phyloP scores from a whole-genome alignment of 30 jellyfish, hydroid and myxozoan species.

The Turritopsis rubra region DNA sequence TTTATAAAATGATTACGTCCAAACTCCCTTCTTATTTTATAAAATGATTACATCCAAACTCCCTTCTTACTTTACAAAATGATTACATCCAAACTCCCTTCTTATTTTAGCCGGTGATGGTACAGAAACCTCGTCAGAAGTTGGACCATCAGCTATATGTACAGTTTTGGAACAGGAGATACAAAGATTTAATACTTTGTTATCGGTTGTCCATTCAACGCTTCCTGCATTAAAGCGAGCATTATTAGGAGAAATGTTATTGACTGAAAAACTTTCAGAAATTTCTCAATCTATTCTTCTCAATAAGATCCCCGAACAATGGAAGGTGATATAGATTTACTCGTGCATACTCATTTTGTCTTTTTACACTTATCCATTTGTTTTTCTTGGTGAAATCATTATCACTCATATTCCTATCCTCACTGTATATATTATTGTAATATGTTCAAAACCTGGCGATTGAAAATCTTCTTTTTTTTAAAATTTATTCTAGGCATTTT shows the following conservation, averaged over 20 bases:
- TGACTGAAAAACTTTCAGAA: slow-evolving; percentile 49
- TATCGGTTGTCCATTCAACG: slow-evolving; percentile 32
- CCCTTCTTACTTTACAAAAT: background rate
- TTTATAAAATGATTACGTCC: background rate
- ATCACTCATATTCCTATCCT: too few relatives aligned
- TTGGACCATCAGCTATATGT: slow-evolving; percentile 36
- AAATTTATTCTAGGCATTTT: slow-evolving; percentile 21
- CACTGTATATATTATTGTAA: too few relatives aligned
- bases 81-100: background rate
- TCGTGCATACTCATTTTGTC: background rate
- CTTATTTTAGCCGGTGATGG: background rate
- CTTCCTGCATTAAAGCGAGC: slow-evolving; percentile 45
- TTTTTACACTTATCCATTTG: too few relatives aligned
- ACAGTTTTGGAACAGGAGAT: slow-evolving; percentile 49
- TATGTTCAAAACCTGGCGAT: background rate
- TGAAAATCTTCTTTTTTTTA: background rate
- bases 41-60: too few relatives aligned
- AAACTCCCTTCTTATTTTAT: background rate
- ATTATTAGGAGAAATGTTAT: slow-evolving; percentile 44
- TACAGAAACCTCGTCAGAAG: background rate
- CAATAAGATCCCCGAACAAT: slow-evolving; percentile 49
- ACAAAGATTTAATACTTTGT: slow-evolving; percentile 34
- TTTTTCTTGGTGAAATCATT: too few relatives aligned
- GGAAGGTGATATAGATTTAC: slow-evolving; percentile 34
- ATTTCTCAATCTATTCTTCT: slow-evolving; percentile 36